Evolutionary conservation across 2,113 vertebrate genomes (phyloP), one percentile per base, ranked within the genome.

Genomic region (Antechinus stuartii): DNA sequence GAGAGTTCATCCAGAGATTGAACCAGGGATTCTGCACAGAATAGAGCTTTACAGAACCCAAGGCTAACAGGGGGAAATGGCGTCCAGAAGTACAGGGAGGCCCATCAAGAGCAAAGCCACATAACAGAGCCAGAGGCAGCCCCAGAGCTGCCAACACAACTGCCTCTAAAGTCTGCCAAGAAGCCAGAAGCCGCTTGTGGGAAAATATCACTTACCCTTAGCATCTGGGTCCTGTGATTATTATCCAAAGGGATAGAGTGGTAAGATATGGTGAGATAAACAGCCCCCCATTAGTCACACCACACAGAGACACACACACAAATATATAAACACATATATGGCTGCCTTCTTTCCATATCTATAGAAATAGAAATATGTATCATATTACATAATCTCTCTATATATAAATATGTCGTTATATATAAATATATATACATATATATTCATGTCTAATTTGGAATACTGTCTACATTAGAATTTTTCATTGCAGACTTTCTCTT

Each of bases 131-230:
- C 98, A 98, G 98, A 97, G 98, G 98, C 98, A 96, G 96, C 57
- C 50, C 97, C 35, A 91, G 47, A 92, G 96, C 98, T 98, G 98
- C 98, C 98, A 98, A 95, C 95, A 97, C 98, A 98, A 98, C 98
- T 98, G 98, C 98, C 98, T 98, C 2, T 96, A 95, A 96, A 98
- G 98, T 97, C 98, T 99, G 98, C 98, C 98, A 98, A 98, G 95
- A 95, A 98, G 97, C 98, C 98, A 98, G 98, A 98, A 98, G 98
- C 97, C 94, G 98, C 98, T 98, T 98, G 98, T 98, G 98, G 98
- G 98, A 98, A 98, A 99, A 98, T 97, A 98, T 97, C 98, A 98
- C 98, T 98, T 98, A 98, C 98, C 97, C 98, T 98, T 98, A 98
- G 98, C 98, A 98, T 98, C 98, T 98, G 98, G 98, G 98, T 97